Evolutionary conservation across 2,113 vertebrate species (phyloP).

Genomic region (Eretmochelys imbricata): DNA sequence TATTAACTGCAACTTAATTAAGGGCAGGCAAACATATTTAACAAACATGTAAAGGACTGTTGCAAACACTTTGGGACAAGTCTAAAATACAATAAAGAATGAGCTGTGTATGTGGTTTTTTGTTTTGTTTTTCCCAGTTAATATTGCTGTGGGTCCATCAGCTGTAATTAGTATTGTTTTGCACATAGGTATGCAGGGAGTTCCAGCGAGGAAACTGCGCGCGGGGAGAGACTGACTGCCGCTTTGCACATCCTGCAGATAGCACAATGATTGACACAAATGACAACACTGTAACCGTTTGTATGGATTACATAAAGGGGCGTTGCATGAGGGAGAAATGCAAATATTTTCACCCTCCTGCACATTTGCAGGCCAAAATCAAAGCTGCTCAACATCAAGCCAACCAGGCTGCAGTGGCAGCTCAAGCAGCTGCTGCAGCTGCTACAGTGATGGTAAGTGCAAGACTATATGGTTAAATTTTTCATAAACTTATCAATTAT

Average conservation of each 20-base stretch:
- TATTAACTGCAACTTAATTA: not conserved
- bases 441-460: slow-evolving; percentile 93
- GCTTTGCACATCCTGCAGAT: slow-evolving; percentile 95
- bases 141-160: not conserved
- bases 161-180: slow-evolving; percentile 67
- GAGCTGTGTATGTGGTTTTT: not conserved
- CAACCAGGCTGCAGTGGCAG: slow-evolving; percentile 91
- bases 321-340: slow-evolving; percentile 99
- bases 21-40: not conserved
- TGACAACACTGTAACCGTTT: slow-evolving; percentile 98
- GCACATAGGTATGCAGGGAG: slow-evolving; percentile 92
- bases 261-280: slow-evolving; percentile 96
- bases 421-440: slow-evolving; percentile 91
- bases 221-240: slow-evolving; percentile 95
- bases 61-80: not conserved
- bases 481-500: slow-evolving; percentile 54
- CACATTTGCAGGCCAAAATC: slow-evolving; percentile 99
- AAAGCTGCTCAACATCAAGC: slow-evolving; percentile 96
- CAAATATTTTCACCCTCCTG: slow-evolving; percentile 99
- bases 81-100: not conserved
- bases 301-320: slow-evolving; percentile 99
- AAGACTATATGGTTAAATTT: slow-evolving; percentile 66
- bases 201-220: slow-evolving; percentile 96
- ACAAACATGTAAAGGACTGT: fast-evolving
- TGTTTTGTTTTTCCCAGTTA: not conserved